phyloP scores from a whole-genome alignment of 2,888 invertebrate species.

The Eugnorisma glareosa region DNA sequence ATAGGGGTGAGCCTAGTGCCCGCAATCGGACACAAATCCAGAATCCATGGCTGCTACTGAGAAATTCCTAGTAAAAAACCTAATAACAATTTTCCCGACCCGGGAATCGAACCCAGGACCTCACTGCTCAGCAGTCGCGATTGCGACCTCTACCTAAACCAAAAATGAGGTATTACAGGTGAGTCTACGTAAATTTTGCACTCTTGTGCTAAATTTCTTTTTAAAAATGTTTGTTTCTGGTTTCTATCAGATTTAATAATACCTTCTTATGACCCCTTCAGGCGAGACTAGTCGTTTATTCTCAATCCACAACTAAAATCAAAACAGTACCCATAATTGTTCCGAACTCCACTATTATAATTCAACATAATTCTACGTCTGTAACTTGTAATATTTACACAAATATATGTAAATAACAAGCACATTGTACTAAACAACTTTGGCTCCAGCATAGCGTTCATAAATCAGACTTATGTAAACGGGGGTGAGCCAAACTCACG shows the following conservation, averaged over 20 bases:
- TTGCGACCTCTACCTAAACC: too few species aligned
- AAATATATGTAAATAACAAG: constrained; percentile 83
- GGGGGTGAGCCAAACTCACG: constrained; percentile 70
- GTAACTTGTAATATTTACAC: constrained; percentile 77
- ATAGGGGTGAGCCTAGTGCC: too few species aligned
- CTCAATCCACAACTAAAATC: constrained; percentile 1
- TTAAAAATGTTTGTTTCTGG: too few species aligned
- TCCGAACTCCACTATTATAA: constrained; percentile 63
- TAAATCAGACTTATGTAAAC: constrained; percentile 84
- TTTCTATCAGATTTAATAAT: background rate
- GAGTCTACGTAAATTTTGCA: background rate
- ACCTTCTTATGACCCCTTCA: background rate
- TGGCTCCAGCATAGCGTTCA: constrained; percentile 75
- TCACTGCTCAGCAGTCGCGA: too few species aligned
- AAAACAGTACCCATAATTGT: constrained; percentile 35
- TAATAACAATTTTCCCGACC: too few species aligned
- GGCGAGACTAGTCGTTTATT: background rate
- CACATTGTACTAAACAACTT: constrained; percentile 82
- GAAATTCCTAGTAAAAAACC: too few species aligned
- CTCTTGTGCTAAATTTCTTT: too few species aligned
- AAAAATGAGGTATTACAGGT: background rate
- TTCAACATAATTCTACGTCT: constrained; percentile 62
- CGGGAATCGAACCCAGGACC: too few species aligned
- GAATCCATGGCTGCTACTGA: too few species aligned
- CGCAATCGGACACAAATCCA: too few species aligned